Evolutionary conservation across 2,888 invertebrate genomes (phyloP), one percentile per base, ranked within the genome.

Genomic region (Apoderus coryli): DNA sequence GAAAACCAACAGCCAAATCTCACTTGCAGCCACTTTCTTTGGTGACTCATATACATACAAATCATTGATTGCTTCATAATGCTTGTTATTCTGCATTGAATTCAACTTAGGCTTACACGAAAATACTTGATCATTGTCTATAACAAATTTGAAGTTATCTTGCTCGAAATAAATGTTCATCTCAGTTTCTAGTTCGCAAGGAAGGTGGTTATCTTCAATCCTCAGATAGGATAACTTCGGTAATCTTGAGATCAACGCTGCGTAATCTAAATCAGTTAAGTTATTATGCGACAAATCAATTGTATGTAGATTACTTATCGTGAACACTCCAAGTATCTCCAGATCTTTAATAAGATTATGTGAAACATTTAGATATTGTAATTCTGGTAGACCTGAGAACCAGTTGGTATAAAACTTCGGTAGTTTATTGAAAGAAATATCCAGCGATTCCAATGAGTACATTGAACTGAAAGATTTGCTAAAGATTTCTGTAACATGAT

Each of bases 281-380:
- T 46, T 43, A 34, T 57, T 58, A 29, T 42, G 36, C 0, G 56
- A 53, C 3, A 58, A 33, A 38, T 58, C 58, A 15, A 58, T 34
- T 14, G 50, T 47, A 33, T 56, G 51, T 5, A 58, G 36, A 36
- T 46, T 54, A 22, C 47, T 46, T 15, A 58, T 31, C 3, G 47
- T 44, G 26, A 54, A 46, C 4, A 56, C 47, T 10, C 56, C 56
- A 6, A 48, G 53, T 4, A 49, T 44, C 27, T 45, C 38, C 3
- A 53, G 38, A 4, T 37, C 36, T 4, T 37, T 31, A 2, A 58
- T 51, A 4, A 19, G 15, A 31, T 57, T 57, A 27, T 47, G 41
- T 1, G 56, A 54, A 10, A 50, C 38, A 34, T 57, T 56, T 4
- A 58, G 36, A 10, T 37, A 30, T 25, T 48, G 44, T 19, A 58